Evolutionary conservation across 2,797 vertebrate species (phyloP).

Genomic region (Molossus alvarezi): DNA sequence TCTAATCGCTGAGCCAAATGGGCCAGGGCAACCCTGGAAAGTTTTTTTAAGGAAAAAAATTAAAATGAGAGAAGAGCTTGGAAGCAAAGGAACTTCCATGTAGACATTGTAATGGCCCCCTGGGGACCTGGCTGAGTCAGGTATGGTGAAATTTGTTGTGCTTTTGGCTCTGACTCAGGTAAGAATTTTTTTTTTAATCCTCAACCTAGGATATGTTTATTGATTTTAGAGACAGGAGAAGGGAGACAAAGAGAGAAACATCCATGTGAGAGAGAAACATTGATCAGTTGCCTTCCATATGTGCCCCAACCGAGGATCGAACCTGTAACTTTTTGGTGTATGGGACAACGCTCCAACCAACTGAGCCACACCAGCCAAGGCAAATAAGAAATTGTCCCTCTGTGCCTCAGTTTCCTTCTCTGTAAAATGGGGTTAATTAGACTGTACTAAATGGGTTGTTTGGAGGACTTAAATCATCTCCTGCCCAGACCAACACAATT

Average conservation of each 20-base stretch:
- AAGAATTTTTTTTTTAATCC: background rate
- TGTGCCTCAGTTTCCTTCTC: background rate
- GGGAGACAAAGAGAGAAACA: background rate
- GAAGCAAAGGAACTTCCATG: background rate
- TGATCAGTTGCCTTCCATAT: background rate
- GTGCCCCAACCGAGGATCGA: background rate
- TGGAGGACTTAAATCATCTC: background rate
- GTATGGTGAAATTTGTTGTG: background rate
- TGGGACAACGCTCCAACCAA: background rate
- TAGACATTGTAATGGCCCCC: background rate
- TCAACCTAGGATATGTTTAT: background rate
- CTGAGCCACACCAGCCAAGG: background rate
- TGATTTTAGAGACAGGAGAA: background rate
- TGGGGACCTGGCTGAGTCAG: background rate
- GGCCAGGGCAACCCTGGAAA: too few relatives aligned
- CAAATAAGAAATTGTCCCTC: background rate
- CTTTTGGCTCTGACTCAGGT: background rate
- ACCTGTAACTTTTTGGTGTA: background rate
- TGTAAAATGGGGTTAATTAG: background rate
- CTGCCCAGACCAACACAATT: background rate
- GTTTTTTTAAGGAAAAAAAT: background rate
- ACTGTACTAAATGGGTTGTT: background rate
- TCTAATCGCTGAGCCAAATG: too few relatives aligned
- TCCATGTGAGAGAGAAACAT: background rate
- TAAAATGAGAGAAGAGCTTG: background rate